Percentiles rank a stretch among this genome's conserved stretches.
Evolutionary conservation across 2,113 vertebrate genomes (phyloP).

Genomic region (Numenius arquata): DNA sequence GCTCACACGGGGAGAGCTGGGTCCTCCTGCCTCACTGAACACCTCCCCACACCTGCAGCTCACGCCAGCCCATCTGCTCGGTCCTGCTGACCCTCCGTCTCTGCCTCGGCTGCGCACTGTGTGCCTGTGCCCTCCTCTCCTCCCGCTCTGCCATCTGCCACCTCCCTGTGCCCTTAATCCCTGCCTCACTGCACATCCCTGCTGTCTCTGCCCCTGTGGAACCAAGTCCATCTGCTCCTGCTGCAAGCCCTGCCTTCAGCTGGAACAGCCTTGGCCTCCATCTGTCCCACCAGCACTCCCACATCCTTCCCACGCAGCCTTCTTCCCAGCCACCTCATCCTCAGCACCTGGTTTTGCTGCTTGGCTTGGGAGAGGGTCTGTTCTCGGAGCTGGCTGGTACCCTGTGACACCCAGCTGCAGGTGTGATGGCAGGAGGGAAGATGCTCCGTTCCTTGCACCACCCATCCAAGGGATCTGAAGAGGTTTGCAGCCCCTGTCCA

Average conservation of each 20-base stretch:
- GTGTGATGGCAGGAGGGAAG: neutral
- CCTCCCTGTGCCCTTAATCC: neutral
- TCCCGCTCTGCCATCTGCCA: slow-evolving; percentile 30
- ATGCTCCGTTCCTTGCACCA: neutral
- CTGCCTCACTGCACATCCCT: neutral
- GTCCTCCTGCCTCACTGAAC: neutral
- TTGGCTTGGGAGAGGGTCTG: neutral
- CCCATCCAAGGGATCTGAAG: neutral
- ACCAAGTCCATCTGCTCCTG: slow-evolving; percentile 35
- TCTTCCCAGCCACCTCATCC: neutral
- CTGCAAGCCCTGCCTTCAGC: neutral
- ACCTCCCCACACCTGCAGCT: neutral
- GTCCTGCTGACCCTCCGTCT: neutral
- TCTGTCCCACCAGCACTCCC: neutral
- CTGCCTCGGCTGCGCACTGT: neutral
- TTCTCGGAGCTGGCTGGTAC: neutral
- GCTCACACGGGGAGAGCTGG: accelerated
- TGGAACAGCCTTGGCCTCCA: neutral
- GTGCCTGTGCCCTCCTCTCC: neutral
- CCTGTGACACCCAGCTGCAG: neutral
- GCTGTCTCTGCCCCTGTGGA: neutral
- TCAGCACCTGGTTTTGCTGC: neutral
- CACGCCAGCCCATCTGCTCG: neutral
- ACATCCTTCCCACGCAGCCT: neutral
- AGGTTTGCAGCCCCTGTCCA: neutral